These are phyloP conservation scores for Nomada fucata DNA, from an alignment of 2,888 invertebrate genomes.

Conservation along the genomic window DNA sequence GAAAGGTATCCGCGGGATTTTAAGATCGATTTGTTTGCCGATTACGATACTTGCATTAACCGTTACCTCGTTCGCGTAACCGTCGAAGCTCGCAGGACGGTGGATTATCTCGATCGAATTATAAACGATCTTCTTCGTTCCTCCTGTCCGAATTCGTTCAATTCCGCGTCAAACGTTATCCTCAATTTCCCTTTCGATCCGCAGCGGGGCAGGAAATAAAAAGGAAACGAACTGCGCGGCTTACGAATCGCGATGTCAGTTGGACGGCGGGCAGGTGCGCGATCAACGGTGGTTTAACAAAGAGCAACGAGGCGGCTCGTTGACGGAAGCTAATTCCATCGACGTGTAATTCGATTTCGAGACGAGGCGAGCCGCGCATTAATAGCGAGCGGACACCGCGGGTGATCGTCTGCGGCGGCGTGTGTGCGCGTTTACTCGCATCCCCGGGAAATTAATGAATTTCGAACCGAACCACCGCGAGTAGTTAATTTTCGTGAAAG, in stretches of 20 bases:
- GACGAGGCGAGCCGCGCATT: slow-evolving; percentile 57
- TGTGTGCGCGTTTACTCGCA: slow-evolving; percentile 39
- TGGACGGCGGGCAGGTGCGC: slow-evolving; percentile 8
- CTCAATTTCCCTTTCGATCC: slow-evolving; percentile 44
- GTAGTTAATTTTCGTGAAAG: slow-evolving; percentile 70
- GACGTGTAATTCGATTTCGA: slow-evolving; percentile 68
- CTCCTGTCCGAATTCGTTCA: too few species aligned
- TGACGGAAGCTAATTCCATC: slow-evolving; percentile 61
- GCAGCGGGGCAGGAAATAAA: slow-evolving; percentile 48
- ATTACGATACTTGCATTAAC: too few species aligned
- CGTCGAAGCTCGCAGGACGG: too few species aligned
- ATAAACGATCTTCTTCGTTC: too few species aligned
- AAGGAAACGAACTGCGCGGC: slow-evolving; percentile 53
- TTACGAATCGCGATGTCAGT: slow-evolving; percentile 54
- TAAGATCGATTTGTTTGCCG: too few species aligned
- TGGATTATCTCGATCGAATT: too few species aligned
- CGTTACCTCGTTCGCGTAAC: too few species aligned
- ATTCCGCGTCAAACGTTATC: too few species aligned
- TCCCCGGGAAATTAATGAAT: slow-evolving; percentile 68
- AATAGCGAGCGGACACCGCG: slow-evolving; percentile 63
- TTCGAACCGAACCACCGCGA: slow-evolving; percentile 66
- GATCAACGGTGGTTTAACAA: slow-evolving; percentile 33
- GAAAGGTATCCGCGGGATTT: too few species aligned
- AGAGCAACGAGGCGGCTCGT: slow-evolving; percentile 54
- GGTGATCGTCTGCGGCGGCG: slow-evolving; percentile 59